These are phyloP conservation scores for Rhinatrema bivittatum DNA, from an alignment of 2,797 vertebrate species.

Conservation along the genomic window DNA sequence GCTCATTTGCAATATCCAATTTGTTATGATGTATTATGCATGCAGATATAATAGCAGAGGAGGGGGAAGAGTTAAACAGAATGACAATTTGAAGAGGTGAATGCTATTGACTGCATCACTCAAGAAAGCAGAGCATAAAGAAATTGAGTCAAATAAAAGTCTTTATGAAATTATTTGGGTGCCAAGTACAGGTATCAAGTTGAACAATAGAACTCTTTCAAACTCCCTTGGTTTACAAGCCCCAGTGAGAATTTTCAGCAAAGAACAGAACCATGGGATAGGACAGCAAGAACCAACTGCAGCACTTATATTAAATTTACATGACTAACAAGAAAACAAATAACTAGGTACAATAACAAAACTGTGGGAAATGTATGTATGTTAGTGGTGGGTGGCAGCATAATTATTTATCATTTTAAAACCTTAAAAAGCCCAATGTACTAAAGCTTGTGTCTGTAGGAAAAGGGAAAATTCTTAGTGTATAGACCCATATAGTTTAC, in stretches of 20 bases:
- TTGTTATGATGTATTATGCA: slow-evolving; percentile 52
- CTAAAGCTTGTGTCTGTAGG: too few relatives aligned
- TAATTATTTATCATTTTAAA: too few relatives aligned
- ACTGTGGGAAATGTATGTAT: too few relatives aligned
- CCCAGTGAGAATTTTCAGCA: slow-evolving; percentile 6
- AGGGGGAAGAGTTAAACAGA: slow-evolving; percentile 43
- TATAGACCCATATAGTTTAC: too few relatives aligned
- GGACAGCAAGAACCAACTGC: slow-evolving; percentile 3
- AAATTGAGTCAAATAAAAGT: slow-evolving; percentile 32
- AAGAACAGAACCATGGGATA: slow-evolving; percentile 9
- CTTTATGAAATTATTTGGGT: slow-evolving; percentile 36
- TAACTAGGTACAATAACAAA: too few relatives aligned
- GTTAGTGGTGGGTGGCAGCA: too few relatives aligned
- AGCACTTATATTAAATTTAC: slow-evolving; percentile 6
- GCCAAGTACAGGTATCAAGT: slow-evolving; percentile 28
- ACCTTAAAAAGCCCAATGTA: too few relatives aligned
- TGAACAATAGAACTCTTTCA: slow-evolving; percentile 29
- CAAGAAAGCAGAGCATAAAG: slow-evolving; percentile 25
- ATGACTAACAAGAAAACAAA: slow-evolving; percentile 29
- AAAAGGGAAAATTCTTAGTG: too few relatives aligned
- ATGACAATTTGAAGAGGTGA: slow-evolving; percentile 39
- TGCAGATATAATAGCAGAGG: slow-evolving; percentile 45
- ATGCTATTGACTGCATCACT: slow-evolving; percentile 37
- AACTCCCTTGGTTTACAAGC: slow-evolving; percentile 4
- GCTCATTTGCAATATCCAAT: slow-evolving; percentile 39